Evolutionary conservation across 2,113 vertebrate species (phyloP), one percentile per base, ranked within the genome.

Genomic region (Tylochromis polylepis): DNA sequence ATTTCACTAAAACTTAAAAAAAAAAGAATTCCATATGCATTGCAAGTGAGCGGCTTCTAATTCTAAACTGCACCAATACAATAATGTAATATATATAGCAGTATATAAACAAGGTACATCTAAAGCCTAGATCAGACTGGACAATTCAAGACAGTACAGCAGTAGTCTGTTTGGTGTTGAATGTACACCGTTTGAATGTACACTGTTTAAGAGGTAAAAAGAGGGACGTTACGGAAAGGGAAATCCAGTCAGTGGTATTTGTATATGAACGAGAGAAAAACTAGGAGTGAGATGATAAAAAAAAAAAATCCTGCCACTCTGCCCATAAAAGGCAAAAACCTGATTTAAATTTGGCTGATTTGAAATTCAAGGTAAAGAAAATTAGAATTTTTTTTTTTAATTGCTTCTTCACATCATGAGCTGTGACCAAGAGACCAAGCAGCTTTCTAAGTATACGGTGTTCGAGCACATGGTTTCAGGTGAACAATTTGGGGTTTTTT

Each of bases 61-160:
- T 55, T 70, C 86, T 49, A n/a, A 79, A 80, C 36, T 81, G 8
- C 43, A 87, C 87, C 75, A 86, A 53, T 4, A 75, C 55, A 67
- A 12, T 75, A 15, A 83, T 38, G 24, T 4, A 60, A 75, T 18
- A 31, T 34, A 49, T 84, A 9, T 57, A 57, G 67, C 5, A 70
- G 8, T 49, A 34, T 51, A 87, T 5, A 60, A 36, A 70, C 9
- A 85, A 51, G 46, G 72, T 79, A 18, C 20, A 20, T 56, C 16
- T 62, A 8, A 91, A 93, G 87, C 88, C 81, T 4, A 46, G 87
- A 82, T 90, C 90, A 92, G 91, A 91, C 84, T 0, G 27, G n/a
- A 62, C 6, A 14, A 3, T 41, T 81, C 12, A 55, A 34, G 34
- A 59, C 43, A 49, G 9, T 43, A 22, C 3, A 8, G 29, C 43